Conservation (phyloP, 2,113 vertebrate genomes). For the Neodon shergylaensis region DNA sequence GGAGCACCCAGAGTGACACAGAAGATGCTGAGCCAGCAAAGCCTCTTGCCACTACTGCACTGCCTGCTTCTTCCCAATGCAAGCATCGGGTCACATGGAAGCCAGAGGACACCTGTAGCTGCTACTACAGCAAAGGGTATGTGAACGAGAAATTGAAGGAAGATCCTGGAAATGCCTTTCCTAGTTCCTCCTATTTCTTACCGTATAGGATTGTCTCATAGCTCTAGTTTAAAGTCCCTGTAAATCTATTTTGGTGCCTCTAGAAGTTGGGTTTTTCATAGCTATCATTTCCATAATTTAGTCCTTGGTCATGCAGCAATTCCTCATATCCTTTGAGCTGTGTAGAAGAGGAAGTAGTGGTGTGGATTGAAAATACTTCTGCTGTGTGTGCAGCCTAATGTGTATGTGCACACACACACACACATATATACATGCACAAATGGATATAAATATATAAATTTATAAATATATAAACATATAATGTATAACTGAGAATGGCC, state of each 20-base stretch:
- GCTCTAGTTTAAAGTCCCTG: constrained; percentile 13
- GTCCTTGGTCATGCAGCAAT: constrained; percentile 14
- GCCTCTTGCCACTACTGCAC: neutral
- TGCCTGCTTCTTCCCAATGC: neutral
- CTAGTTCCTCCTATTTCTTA: neutral
- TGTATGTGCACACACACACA: neutral
- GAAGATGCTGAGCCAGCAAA: neutral
- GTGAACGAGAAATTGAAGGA: neutral
- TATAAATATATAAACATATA: neutral
- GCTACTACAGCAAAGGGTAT: neutral
- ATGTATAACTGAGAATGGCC: neutral
- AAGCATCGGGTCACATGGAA: neutral
- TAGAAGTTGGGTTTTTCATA: constrained; percentile 44
- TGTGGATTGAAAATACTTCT: constrained; percentile 44
- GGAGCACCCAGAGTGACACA: neutral
- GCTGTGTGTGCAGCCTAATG: neutral
- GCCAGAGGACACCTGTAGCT: neutral
- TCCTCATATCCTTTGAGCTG: constrained; percentile 35
- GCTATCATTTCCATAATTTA: constrained; percentile 28
- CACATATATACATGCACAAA: neutral
- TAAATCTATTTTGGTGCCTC: constrained; percentile 40
- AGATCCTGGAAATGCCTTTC: neutral
- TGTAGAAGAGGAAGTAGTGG: neutral
- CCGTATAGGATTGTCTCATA: neutral
- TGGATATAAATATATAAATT: neutral